Base-by-base conservation (phyloP, 2,113 vertebrate species). In the Rattus rattus region DNA sequence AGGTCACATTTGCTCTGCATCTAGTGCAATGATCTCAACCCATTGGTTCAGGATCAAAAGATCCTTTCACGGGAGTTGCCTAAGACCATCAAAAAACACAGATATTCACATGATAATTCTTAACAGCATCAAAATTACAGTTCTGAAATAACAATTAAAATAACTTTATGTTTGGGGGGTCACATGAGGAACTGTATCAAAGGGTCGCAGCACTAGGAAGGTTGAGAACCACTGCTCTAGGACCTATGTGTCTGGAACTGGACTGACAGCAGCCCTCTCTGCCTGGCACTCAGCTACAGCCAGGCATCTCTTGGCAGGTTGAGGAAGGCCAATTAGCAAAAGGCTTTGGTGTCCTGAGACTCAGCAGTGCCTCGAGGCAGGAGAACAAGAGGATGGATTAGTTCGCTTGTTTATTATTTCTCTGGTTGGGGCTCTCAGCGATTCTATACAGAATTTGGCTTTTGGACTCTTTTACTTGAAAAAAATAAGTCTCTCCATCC, bases 241-340 rank as follows among this genome's bases (percentile, higher is more conserved):
- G 54, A 26, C 39, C 26, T 24, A 1, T 1, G 7, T 14, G 26
- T 33, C 59, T 2, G 26, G n/a, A 61, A 19, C 28, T 7, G 19
- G 81, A 36, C 10, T 0, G 0, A 0, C 14, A 84, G 54, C 77
- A 59, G n/a, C 7, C 30, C 30, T 79, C 83, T 22, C 83, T 22
- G 61, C 33, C 52, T 0, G 1, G 0, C 14, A 1, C 33, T 30
- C 13, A 6, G 2, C 63, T 2, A 17, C 0, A 7, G 56, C 76
- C 36, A 0, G 14, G 49, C 2, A 0, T 24, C 84, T 17, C 43
- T 89, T 39, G 28, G 83, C 70, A 10, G 76, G 26, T 24, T 5
- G 0, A 0, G 14, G 52, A 17, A 5, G 49, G 49, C 24, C 12
- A 16, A 54, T n/a, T 1, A 47, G 88, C 22, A 6, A 30, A 63